A percentile compares a stretch with the other conserved stretches of the same genome.
phyloP scores from a whole-genome alignment of 2,113 vertebrate species.

The Syngnathoides biaculeatus region DNA sequence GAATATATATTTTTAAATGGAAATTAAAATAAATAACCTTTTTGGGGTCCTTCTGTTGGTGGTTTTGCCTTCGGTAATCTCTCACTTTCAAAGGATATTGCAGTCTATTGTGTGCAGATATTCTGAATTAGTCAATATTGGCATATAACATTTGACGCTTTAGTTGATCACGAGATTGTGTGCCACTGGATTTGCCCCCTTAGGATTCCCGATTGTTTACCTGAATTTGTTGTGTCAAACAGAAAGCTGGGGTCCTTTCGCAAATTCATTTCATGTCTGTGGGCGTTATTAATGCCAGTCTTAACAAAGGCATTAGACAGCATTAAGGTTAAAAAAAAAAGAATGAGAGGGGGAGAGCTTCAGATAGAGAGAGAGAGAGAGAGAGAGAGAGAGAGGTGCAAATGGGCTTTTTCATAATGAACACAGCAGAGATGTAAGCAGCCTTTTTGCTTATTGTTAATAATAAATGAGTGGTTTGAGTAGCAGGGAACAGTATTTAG shows the following conservation, averaged over 20 bases:
- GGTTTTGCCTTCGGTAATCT: too few relatives aligned
- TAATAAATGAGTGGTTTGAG: slow-evolving; percentile 28
- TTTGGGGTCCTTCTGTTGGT: too few relatives aligned
- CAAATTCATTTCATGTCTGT: slow-evolving; percentile 26
- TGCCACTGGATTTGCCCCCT: slow-evolving; percentile 14
- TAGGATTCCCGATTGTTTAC: slow-evolving; percentile 4
- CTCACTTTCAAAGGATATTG: too few relatives aligned
- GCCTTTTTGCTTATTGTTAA: slow-evolving; percentile 36
- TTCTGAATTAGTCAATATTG: slow-evolving; percentile 9
- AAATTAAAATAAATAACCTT: too few relatives aligned
- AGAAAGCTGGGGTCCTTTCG: slow-evolving; percentile 30
- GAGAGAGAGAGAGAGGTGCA: slow-evolving; percentile 32
- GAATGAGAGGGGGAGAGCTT: slow-evolving; percentile 15
- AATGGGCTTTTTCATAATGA: slow-evolving; percentile 19
- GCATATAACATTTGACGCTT: slow-evolving; percentile 50
- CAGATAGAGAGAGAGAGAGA: slow-evolving; percentile 6
- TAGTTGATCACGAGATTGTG: slow-evolving; percentile 22
- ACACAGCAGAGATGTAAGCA: slow-evolving; percentile 32
- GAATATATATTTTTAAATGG: too few relatives aligned
- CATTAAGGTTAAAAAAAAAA: slow-evolving; percentile 3
- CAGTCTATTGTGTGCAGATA: not conserved
- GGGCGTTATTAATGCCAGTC: slow-evolving; percentile 33
- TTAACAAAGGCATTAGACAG: slow-evolving; percentile 25
- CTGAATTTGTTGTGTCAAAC: slow-evolving; percentile 31
- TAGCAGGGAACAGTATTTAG: not conserved